These are phyloP conservation scores for Centroberyx gerrardi DNA, from an alignment of 2,797 vertebrate genomes.

Conservation along the genomic window DNA sequence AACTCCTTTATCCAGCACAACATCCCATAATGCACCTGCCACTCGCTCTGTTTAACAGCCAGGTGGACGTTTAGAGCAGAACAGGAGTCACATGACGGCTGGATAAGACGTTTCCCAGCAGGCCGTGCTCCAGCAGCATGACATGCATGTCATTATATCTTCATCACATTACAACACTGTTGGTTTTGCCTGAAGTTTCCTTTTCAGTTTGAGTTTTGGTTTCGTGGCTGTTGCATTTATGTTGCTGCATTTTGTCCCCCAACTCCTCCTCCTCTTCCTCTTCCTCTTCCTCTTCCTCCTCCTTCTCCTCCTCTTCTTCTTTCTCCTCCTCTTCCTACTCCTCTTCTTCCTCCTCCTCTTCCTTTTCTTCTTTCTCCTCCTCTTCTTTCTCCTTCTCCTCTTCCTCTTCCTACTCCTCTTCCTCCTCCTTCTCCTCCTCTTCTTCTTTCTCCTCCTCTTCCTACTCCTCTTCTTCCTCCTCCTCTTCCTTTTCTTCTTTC, in stretches of 20 bases:
- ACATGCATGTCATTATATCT: slow-evolving; percentile 39
- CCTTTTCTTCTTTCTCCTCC: background rate
- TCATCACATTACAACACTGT: slow-evolving; percentile 18
- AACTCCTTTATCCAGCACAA: too few relatives aligned
- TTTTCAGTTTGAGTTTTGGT: slow-evolving; percentile 35
- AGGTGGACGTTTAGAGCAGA: too few relatives aligned
- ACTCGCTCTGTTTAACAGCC: too few relatives aligned
- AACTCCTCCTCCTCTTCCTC: background rate
- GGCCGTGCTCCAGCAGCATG: slow-evolving; percentile 21
- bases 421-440: slow-evolving; percentile 20
- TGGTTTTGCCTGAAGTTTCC: slow-evolving; percentile 13
- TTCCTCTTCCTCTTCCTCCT: background rate
- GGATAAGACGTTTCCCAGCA: too few relatives aligned
- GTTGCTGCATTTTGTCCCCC: slow-evolving; percentile 67
- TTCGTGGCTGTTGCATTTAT: slow-evolving; percentile 69
- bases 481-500: slow-evolving; percentile 13
- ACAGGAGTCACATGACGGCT: too few relatives aligned
- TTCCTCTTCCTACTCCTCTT: slow-evolving; percentile 3
- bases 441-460: slow-evolving; percentile 14
- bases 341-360: background rate
- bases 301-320: slow-evolving; percentile 5
- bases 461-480: slow-evolving; percentile 7
- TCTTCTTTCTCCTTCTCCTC: background rate
- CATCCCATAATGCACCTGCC: too few relatives aligned
- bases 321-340: slow-evolving; percentile 25